Conservation (phyloP, 2,797 vertebrate genomes). For the Sylvilagus floridanus region DNA sequence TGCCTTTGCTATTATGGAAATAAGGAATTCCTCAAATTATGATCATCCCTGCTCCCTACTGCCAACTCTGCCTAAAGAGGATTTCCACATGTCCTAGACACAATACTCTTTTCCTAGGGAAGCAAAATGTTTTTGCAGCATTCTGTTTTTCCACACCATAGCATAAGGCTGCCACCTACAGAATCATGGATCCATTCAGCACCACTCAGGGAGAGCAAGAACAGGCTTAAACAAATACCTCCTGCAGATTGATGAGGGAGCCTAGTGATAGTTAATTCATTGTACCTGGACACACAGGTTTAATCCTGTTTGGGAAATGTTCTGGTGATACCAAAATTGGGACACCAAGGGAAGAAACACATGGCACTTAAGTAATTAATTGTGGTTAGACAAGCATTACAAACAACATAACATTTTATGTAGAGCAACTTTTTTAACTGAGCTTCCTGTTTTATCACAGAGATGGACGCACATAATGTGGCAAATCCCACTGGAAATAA, state of each 20-base stretch:
- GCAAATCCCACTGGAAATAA: neutral
- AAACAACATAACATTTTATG: neutral
- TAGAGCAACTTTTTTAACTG: neutral
- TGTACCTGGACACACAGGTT: neutral
- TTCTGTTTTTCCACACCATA: neutral
- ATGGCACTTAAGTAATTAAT: neutral
- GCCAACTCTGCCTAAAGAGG: neutral
- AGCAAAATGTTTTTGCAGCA: neutral
- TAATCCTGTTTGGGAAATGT: neutral
- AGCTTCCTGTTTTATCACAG: neutral
- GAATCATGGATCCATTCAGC: neutral
- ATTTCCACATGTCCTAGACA: neutral
- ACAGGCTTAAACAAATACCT: neutral
- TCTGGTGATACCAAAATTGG: neutral
- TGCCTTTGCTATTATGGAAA: neutral
- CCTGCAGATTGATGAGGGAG: neutral
- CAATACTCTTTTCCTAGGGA: neutral
- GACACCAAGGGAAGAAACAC: neutral
- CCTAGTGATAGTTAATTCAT: neutral
- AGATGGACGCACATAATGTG: neutral
- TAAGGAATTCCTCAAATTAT: neutral
- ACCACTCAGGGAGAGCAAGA: neutral
- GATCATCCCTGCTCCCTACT: neutral
- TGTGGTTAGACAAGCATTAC: neutral
- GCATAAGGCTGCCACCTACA: constrained; percentile 62